These are phyloP conservation scores for Dinomys branickii DNA, from an alignment of 2,113 vertebrate species.

Conservation along the genomic window DNA sequence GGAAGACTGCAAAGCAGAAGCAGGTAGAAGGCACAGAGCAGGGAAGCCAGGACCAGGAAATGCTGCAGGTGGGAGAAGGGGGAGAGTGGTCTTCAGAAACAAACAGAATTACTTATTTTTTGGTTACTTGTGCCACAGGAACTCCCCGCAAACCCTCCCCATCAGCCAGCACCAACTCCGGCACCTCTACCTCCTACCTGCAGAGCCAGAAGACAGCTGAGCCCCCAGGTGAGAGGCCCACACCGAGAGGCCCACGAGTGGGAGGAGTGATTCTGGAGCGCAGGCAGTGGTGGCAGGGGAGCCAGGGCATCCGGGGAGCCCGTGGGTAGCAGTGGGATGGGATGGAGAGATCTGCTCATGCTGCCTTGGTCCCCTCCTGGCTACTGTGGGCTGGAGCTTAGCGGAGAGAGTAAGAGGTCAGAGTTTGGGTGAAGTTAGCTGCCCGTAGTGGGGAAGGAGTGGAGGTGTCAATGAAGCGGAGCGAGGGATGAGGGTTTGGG, in stretches of 20 bases:
- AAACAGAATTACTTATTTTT: not conserved
- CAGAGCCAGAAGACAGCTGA: constrained; percentile 86
- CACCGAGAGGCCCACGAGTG: not conserved
- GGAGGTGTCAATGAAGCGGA: constrained; percentile 65
- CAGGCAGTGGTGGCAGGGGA: not conserved
- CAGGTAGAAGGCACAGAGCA: constrained; percentile 87
- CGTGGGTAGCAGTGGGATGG: not conserved
- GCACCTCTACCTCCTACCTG: constrained; percentile 82
- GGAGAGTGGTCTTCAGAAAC: not conserved
- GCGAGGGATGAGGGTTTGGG: constrained; percentile 62
- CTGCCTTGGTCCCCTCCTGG: constrained; percentile 38
- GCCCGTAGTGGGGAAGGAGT: not conserved
- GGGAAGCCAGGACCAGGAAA: constrained; percentile 87
- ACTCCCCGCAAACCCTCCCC: not conserved
- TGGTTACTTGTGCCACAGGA: not conserved
- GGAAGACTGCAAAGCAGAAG: constrained; percentile 83
- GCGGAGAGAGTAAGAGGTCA: constrained; percentile 24
- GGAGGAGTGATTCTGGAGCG: constrained; percentile 25
- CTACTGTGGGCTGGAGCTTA: constrained; percentile 3
- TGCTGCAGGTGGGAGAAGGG: constrained; percentile 82
- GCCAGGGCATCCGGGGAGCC: constrained; percentile 7
- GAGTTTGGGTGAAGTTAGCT: constrained; percentile 52
- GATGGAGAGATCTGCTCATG: constrained; percentile 56
- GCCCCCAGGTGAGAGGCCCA: constrained; percentile 67
- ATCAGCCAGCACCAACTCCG: not conserved